phyloP scores from a whole-genome alignment of 2,113 vertebrate species.

The Myiopsitta monachus region DNA sequence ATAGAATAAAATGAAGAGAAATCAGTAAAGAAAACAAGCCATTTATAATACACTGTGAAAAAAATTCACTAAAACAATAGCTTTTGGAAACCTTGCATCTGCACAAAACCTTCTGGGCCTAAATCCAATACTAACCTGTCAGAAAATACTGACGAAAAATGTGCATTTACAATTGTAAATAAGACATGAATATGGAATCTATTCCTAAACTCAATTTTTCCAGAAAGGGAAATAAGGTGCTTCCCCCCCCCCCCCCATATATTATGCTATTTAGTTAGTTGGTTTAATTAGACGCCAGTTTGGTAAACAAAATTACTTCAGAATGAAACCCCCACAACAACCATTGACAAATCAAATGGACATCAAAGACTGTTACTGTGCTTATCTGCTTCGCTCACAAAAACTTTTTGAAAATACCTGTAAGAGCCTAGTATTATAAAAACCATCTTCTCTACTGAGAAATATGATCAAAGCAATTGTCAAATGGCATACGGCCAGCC shows the following conservation, averaged over 20 bases:
- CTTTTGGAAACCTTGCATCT: conserved; percentile 54
- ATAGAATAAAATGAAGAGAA: conserved; percentile 43
- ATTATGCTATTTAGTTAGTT: background rate
- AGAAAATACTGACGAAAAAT: conserved; percentile 70
- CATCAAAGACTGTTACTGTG: conserved; percentile 13
- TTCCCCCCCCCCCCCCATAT: too few species aligned
- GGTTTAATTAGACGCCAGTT: conserved; percentile 61
- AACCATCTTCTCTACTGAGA: conserved; percentile 12
- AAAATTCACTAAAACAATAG: conserved; percentile 62
- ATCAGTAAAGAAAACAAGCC: conserved; percentile 41
- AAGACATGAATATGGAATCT: conserved; percentile 57
- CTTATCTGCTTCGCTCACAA: conserved; percentile 20
- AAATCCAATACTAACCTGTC: conserved; percentile 70
- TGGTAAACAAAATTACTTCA: conserved; percentile 42
- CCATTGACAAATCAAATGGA: conserved; percentile 37
- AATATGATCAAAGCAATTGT: conserved; percentile 28
- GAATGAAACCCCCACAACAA: background rate
- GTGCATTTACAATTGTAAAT: conserved; percentile 66
- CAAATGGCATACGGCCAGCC: background rate
- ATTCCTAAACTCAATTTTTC: conserved; percentile 51
- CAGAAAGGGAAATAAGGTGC: background rate
- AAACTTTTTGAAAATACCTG: conserved; percentile 56
- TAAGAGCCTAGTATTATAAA: background rate
- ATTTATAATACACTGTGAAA: conserved; percentile 49
- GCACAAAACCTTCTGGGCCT: conserved; percentile 65